Evolutionary conservation across 2,113 vertebrate species (phyloP), one percentile per base, ranked within the genome.

Genomic region (Cnemophilus loriae): DNA sequence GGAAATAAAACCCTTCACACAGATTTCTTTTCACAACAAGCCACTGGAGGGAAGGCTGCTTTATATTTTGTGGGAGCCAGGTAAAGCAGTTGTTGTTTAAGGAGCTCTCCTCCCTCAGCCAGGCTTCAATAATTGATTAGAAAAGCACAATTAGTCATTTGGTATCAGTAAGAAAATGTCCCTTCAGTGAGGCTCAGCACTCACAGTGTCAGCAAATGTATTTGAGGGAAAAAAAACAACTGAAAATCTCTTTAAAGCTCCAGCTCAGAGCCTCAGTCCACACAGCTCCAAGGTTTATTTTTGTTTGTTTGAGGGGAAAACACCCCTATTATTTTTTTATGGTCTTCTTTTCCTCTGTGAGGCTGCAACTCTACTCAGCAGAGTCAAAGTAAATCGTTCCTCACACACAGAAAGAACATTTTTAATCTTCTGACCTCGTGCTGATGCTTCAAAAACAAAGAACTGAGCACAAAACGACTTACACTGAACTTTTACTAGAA

Each of bases 401-500:
- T 37, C 12, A 27, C 1, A 13, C 18, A 24, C 6, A 28, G 2
- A 23, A 59, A 4, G 0, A 16, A 1, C 1, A 10, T 7, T 39
- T 84, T 37, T 5, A 27, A 11, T 4, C 3, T 23, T 10, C 7
- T 24, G 10, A 11, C 12, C 47, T 49, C 3, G 7, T 0, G 0
- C 3, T 56, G 8, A 1, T 70, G 5, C 3, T 11, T 26, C 10
- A 60, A 10, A 6, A 53, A 0, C 7, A 14, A n/a, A 50, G 4
- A 69, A 12, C 7, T 16, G 2, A 73, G 32, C 12, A 30, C 3
- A 32, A 39, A 39, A 7, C 2, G 15, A 4, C 7, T 52, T 7
- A 1, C 0, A 7, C 1, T 6, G 3, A 21, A 10, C 16, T 55
- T 5, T 7, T 1, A 21, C 3, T 0, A 21, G 2, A 28, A 41